Percentiles rank a stretch among this genome's conserved stretches.
phyloP scores from a whole-genome alignment of 2,113 vertebrate species.

The Paratilapia polleni region DNA sequence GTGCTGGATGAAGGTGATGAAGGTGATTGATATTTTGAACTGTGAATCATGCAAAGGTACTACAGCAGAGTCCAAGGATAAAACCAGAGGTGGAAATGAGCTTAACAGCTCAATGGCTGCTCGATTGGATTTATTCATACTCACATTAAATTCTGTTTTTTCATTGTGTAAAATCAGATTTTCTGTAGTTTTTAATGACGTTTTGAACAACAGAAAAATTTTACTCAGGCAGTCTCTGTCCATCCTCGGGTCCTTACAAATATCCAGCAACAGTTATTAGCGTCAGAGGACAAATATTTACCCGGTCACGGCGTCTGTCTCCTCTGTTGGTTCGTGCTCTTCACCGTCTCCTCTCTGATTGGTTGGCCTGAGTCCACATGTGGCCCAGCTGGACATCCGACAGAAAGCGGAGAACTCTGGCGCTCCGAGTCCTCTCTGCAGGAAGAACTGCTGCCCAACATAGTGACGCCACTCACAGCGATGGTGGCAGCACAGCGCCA shows the following conservation, averaged over 20 bases:
- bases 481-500: slow-evolving; percentile 97
- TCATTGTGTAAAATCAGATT: neutral
- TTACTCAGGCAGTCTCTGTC: too few species aligned
- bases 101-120: neutral
- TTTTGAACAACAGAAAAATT: too few species aligned
- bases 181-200: neutral
- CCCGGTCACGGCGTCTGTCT: slow-evolving; percentile 71
- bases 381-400: slow-evolving; percentile 98
- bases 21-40: neutral
- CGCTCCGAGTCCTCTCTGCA: slow-evolving; percentile 84
- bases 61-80: neutral
- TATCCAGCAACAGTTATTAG: rapidly evolving
- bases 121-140: too few species aligned
- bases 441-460: slow-evolving; percentile 92
- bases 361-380: slow-evolving; percentile 83
- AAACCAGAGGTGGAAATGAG: neutral
- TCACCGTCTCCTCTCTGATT: slow-evolving; percentile 27
- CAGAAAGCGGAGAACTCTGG: slow-evolving; percentile 90
- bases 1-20: neutral
- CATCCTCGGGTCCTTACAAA: neutral
- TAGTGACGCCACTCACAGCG: slow-evolving; percentile 96
- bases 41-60: neutral
- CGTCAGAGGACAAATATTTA: slow-evolving; percentile 54
- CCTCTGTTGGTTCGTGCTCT: slow-evolving; percentile 76
- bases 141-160: neutral